Conservation (phyloP, 2,888 invertebrate species). For the Trilocha varians region DNA sequence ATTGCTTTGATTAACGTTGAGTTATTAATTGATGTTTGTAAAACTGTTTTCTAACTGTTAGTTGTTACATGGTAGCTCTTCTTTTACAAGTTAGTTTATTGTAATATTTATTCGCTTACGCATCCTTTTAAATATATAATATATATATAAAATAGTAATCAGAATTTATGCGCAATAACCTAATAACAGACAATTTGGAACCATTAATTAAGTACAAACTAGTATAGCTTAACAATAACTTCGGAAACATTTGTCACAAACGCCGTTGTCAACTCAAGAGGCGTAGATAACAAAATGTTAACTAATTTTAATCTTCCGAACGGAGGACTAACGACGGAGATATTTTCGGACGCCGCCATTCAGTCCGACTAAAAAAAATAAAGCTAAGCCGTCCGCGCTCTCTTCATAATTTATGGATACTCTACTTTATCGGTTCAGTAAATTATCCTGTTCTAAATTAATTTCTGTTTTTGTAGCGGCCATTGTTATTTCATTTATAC, state of each 20-base stretch:
- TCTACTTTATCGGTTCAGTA: constrained; percentile 40
- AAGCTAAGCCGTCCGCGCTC: constrained; percentile 37
- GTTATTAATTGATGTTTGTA: no score
- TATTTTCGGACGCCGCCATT: constrained; percentile 58
- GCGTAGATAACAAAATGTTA: constrained; percentile 27
- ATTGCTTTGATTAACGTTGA: no score
- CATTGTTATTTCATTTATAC: background rate
- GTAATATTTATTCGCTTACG: no score
- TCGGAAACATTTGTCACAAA: background rate
- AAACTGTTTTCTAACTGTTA: no score
- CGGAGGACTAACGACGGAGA: constrained; percentile 44
- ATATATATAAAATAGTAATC: no score
- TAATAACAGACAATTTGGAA: no score
- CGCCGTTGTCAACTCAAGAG: background rate
- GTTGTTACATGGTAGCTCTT: no score
- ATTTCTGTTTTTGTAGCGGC: constrained; percentile 24
- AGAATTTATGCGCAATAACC: no score
- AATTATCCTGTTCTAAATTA: constrained; percentile 38
- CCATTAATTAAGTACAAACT: no score
- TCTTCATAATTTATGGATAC: constrained; percentile 51
- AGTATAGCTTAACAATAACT: background rate
- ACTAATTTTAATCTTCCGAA: constrained; percentile 54
- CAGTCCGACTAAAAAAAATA: constrained; percentile 50
- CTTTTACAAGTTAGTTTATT: no score
- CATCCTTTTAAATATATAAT: no score